Base-by-base conservation (phyloP, 2,888 invertebrate species). In the Sthenelais limicola region DNA sequence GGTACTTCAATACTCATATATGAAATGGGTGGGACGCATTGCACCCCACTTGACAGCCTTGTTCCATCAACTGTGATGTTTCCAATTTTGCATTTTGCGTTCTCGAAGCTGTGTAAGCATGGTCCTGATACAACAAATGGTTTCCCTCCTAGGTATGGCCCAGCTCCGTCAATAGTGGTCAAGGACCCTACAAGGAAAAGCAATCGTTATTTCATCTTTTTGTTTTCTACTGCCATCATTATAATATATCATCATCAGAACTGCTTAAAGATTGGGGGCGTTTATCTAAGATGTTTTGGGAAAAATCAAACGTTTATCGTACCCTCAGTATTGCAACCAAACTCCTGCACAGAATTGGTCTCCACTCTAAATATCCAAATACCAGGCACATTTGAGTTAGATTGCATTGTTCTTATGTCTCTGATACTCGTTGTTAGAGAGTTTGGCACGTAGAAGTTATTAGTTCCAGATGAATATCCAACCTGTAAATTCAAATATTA, bases 111-210 rank as follows among this genome's bases (percentile, higher is more conserved):
- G 12, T 4, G 3, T 33, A 56, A 33, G 56, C 56, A 56, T 1
- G 32, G 56, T 33, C 56, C 56, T 1, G 32, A 33, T 33, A 56
- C 32, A 15, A n/a, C n/a, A 21, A 56, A 56, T 12, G 56, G 56
- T 33, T 56, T 56, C 30, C 56, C 56, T 3, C 56, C 56, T 15
- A 56, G 32, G 3, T 33, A 32, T 32, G 56, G 56, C 18, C 56
- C 56, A 3, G 7, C 32, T 2, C 56, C 56, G 33, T 56, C 21
- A 5, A 33, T 56, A 33, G 33, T 56, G 9, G 56, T 32, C 12
- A 28, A 15, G 1, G 56, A 33, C 12, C 56, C 56, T 56, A 15
- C 43, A 43, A 18, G 18, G 43, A 9, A 43, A 43, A 43, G 18
- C 12, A 43, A 43, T 12, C 43, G n/a, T n/a, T n/a, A n/a, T n/a